A percentile compares a stretch with the other conserved stretches of the same genome.
Evolutionary conservation across 1,140 invertebrate species (phyloP).

Genomic region (Rhopalosiphum maidis): DNA sequence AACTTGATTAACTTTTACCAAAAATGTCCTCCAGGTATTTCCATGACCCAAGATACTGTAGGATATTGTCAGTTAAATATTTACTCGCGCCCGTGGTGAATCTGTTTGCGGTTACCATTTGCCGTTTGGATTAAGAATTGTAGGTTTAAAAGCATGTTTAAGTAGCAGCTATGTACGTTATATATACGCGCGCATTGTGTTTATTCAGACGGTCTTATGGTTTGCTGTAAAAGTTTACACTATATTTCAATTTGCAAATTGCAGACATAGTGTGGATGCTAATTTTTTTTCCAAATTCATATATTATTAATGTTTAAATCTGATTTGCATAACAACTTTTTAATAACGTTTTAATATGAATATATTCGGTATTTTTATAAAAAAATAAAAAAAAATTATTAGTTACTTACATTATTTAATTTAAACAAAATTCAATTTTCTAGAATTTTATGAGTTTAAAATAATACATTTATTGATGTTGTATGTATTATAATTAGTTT

Average conservation of each 20-base stretch:
- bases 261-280: not conserved
- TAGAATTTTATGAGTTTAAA: no score
- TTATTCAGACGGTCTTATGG: constrained; percentile 2
- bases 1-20: constrained; percentile 56
- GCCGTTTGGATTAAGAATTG: constrained; percentile 39
- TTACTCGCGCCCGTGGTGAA: constrained; percentile 24
- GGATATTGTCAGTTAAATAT: constrained; percentile 52
- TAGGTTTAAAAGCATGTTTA: constrained; percentile 43
- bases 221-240: not conserved
- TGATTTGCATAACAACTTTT: not conserved
- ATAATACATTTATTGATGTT: no score
- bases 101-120: constrained; percentile 46
- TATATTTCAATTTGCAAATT: constrained; percentile 6
- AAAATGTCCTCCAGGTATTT: constrained; percentile 50
- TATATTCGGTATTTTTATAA: not conserved
- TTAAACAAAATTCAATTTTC: no score
- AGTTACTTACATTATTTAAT: no score
- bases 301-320: not conserved
- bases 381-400: no score
- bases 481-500: no score
- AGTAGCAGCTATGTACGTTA: not conserved
- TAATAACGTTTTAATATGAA: not conserved
- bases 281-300: not conserved
- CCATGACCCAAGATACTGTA: constrained; percentile 30
- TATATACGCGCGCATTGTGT: not conserved